A percentile compares a stretch with the other conserved stretches of the same genome.
Conservation (phyloP, 2,888 invertebrate species). For the Lithophane ornitopus region DNA sequence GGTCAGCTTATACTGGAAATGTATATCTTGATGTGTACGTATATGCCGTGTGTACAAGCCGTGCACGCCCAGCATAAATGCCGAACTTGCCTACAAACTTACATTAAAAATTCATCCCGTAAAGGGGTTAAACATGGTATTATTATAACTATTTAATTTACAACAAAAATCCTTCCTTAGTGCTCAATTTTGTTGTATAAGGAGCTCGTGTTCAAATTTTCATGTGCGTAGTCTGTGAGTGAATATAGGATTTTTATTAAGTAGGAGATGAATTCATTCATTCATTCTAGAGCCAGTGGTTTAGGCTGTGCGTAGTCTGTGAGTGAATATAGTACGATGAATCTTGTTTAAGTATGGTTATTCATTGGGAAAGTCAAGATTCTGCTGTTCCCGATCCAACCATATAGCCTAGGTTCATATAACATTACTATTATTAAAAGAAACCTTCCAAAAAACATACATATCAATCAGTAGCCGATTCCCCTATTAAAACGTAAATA, state of each 20-base stretch:
- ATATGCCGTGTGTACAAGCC: background rate
- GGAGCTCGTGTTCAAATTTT: background rate
- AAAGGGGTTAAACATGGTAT: no score
- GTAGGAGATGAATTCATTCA: no score
- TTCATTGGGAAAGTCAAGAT: background rate
- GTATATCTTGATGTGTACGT: no score
- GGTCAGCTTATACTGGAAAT: no score
- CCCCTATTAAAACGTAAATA: background rate
- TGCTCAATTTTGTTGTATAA: background rate
- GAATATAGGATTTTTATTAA: no score
- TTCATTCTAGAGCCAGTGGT: no score
- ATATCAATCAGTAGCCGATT: background rate
- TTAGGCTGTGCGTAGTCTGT: no score
- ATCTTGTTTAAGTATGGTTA: no score
- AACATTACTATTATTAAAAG: background rate
- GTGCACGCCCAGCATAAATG: background rate
- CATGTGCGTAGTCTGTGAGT: no score
- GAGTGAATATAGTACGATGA: no score
- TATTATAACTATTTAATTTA: no score
- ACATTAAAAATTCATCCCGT: no score
- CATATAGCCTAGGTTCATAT: background rate
- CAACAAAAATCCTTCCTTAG: background rate
- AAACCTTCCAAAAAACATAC: background rate
- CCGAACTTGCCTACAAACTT: background rate
- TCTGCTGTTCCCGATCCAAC: background rate